Percentiles rank a stretch among this genome's conserved stretches.
phyloP scores from a whole-genome alignment of 2,888 invertebrate genomes.

The Sceliomorpha sp. region DNA sequence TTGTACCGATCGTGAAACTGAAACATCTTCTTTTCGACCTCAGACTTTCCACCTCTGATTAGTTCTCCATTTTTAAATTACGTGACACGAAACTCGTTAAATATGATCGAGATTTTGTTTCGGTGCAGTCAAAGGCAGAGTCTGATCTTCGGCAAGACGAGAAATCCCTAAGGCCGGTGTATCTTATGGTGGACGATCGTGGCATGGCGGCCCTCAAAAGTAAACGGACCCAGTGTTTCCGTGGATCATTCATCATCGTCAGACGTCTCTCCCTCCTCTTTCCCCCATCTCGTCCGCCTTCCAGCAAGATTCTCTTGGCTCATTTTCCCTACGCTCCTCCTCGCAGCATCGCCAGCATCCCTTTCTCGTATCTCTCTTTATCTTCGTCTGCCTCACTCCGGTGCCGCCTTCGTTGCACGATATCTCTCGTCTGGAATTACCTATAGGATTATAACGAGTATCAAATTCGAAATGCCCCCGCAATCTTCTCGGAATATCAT shows the following conservation, averaged over 20 bases:
- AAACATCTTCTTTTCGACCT: no score
- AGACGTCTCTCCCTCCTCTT: slow-evolving; percentile 71
- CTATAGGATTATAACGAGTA: slow-evolving; percentile 49
- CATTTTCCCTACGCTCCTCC: slow-evolving; percentile 71
- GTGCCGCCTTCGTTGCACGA: slow-evolving; percentile 73
- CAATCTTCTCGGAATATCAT: slow-evolving; percentile 13
- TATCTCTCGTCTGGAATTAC: slow-evolving; percentile 54
- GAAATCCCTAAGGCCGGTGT: slow-evolving; percentile 53
- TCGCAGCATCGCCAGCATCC: slow-evolving; percentile 57
- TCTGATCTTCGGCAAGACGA: slow-evolving; percentile 56
- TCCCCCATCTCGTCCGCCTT: slow-evolving; percentile 56
- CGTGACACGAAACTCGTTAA: slow-evolving; percentile 31
- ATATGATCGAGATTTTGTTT: slow-evolving; percentile 43
- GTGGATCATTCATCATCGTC: slow-evolving; percentile 80
- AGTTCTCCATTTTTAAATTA: slow-evolving; percentile 7
- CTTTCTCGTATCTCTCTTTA: slow-evolving; percentile 29
- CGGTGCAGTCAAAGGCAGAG: slow-evolving; percentile 44
- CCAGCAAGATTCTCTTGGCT: slow-evolving; percentile 57
- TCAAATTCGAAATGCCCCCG: slow-evolving; percentile 32
- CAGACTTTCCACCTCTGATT: no score
- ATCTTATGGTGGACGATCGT: slow-evolving; percentile 50
- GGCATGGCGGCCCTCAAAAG: slow-evolving; percentile 77
- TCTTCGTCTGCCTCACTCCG: slow-evolving; percentile 65
- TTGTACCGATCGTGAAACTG: no score
- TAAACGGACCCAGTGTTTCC: slow-evolving; percentile 75